Evolutionary conservation across 37 sponge, comb jelly and placozoan species (phyloP).

Genomic region (Beroe forskalii): DNA sequence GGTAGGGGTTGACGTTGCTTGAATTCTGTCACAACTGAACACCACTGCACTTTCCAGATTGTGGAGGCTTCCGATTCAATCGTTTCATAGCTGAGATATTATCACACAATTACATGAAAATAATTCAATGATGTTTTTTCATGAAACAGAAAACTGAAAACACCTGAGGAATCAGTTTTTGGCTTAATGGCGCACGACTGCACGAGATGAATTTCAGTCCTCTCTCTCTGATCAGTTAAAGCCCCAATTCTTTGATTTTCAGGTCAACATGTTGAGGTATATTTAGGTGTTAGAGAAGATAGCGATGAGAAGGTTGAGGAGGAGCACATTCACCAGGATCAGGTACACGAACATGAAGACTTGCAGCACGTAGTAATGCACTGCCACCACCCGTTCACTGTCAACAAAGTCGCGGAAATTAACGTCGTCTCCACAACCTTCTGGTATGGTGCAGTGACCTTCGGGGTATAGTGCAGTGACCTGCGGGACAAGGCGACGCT

Average conservation of each 20-base stretch:
- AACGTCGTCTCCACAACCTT: background rate
- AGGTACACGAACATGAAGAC: conserved; percentile 28
- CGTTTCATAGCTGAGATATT: conserved; percentile 11
- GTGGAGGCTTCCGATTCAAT: conserved; percentile 38
- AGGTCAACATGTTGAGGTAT: no score
- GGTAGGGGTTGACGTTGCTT: conserved; percentile 52
- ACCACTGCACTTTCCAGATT: conserved; percentile 64
- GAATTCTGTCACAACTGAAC: conserved; percentile 14
- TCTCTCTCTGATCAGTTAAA: no score
- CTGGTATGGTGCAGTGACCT: conserved; percentile 14
- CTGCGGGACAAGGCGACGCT: no score
- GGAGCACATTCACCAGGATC: conserved; percentile 46
- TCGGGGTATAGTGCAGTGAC: no score
- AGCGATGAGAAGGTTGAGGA: conserved; percentile 62
- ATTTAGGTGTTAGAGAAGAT: conserved; percentile 59
- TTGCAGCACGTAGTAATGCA: conserved; percentile 51
- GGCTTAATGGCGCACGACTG: no score
- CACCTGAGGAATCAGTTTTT: no score
- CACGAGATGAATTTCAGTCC: no score
- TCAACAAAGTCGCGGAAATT: background rate
- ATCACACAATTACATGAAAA: background rate
- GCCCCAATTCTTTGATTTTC: no score
- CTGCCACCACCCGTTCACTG: background rate
- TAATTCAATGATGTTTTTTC: no score
- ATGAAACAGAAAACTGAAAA: no score